Base-by-base conservation (phyloP, 1,140 invertebrate genomes). In the Psix sp. region DNA sequence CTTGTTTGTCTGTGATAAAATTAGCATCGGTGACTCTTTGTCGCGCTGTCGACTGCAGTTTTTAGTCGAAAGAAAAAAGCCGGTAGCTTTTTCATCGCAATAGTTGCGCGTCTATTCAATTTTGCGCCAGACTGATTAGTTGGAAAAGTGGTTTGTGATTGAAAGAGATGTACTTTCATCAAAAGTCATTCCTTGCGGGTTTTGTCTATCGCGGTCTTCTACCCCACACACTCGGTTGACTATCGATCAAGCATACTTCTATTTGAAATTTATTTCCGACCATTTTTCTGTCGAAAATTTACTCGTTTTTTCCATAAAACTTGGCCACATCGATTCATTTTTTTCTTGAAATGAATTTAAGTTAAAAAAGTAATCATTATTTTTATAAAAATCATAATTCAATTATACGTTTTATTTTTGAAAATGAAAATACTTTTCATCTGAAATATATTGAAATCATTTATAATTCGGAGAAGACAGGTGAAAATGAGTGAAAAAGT, bases 131-230 rank as follows among this genome's bases (percentile, higher is more conserved):
- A 57, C 35, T 45, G 52, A 67, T 67, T 43, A 67, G 52, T 38
- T 13, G 52, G 43, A 57, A 67, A 59, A 59, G 52, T 51, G 52
- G 63, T 57, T 67, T 51, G 43, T 59, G 63, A 59, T 67, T 67
- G 39, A 67, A 67, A 67, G 63, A 67, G 45, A 39, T 67, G 52
- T 51, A 67, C 63, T 67, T 67, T 67, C 43, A 51, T 49, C 43
- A 57, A 67, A 31, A 46, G 24, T 24, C 26, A 14, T 65, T 65
- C 29, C 46, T 54, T 24, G 26, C 7, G 20, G 15, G 24, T 65
- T 65, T 52, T 63, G 14, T 63, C 17, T 16, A 17, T 11, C 29
- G 6, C 3, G 13, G 0, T 46, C n/a, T 36, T 33, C 20, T 20
- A 46, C 13, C 21, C 11, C 4, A 9, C 17, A 56, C 14, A 33